Evolutionary conservation across 2,797 vertebrate species (phyloP).

Genomic region (Staurois parvus): DNA sequence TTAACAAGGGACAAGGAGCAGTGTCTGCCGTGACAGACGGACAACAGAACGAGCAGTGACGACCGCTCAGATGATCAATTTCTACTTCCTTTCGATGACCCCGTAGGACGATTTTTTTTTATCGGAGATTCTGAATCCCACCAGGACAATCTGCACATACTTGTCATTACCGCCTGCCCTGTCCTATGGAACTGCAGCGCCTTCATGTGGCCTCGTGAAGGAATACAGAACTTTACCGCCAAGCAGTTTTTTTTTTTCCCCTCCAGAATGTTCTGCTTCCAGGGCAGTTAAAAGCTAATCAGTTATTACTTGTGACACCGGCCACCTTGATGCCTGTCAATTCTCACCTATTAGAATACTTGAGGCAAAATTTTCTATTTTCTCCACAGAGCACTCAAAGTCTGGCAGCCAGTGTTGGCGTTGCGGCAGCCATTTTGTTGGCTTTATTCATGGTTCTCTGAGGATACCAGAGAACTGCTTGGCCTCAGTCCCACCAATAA

Average conservation of each 20-base stretch:
- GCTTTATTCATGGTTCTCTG: too few relatives aligned
- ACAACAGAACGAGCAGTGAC: slow-evolving; percentile 94
- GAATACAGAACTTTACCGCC: not conserved
- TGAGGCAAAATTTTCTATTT: not conserved
- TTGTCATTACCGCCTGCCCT: not conserved
- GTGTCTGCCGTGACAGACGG: slow-evolving; percentile 88
- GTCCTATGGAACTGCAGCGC: not conserved
- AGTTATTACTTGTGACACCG: not conserved
- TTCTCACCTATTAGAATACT: not conserved
- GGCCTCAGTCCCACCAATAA: too few relatives aligned
- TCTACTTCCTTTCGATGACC: not conserved
- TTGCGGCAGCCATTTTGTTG: not conserved
- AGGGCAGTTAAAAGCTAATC: not conserved
- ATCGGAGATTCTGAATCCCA: not conserved
- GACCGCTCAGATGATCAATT: not conserved
- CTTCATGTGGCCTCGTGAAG: not conserved
- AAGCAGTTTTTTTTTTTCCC: not conserved
- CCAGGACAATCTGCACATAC: slow-evolving; percentile 17
- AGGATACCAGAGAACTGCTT: too few relatives aligned
- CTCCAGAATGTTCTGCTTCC: not conserved
- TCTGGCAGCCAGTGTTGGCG: not conserved
- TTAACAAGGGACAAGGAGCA: slow-evolving; percentile 95
- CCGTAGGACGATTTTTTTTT: not conserved
- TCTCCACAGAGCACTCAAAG: not conserved
- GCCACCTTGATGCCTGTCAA: not conserved